These are phyloP conservation scores for Conomelus anceps DNA, from an alignment of 2,888 invertebrate genomes.

Conservation along the genomic window DNA sequence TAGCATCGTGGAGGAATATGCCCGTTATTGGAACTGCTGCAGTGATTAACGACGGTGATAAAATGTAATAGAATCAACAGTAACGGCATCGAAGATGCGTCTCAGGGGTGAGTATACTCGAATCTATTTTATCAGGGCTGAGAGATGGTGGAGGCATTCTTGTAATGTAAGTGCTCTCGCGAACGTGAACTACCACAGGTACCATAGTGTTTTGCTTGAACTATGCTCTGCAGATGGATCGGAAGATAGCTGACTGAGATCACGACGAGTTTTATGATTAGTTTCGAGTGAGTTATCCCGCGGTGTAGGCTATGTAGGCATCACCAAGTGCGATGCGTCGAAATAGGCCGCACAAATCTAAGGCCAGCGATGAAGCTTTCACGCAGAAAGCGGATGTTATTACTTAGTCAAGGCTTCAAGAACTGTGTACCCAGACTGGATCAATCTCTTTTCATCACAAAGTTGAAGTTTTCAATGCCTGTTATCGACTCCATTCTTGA, in stretches of 20 bases:
- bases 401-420: not conserved
- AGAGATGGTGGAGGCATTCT: not conserved
- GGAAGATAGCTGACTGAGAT: not conserved
- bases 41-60: not conserved
- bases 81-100: not conserved
- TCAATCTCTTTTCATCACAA: not conserved
- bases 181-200: not conserved
- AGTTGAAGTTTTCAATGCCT: not conserved
- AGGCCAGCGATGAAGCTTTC: not conserved
- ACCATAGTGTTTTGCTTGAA: not conserved
- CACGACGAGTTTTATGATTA: not conserved
- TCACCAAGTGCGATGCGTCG: not conserved
- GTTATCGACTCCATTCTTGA: too few species aligned
- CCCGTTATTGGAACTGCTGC: not conserved
- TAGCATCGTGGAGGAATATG: not conserved
- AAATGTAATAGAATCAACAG: not conserved
- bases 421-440: not conserved
- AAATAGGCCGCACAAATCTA: not conserved
- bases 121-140: not conserved
- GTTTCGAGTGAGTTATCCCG: not conserved
- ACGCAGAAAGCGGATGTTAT: not conserved
- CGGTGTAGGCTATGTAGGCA: not conserved
- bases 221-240: not conserved
- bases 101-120: not conserved
- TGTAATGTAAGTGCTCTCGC: not conserved